These are phyloP conservation scores for Drosophila nigrodunni DNA, from an alignment of 1,140 invertebrate genomes.

Conservation along the genomic window DNA sequence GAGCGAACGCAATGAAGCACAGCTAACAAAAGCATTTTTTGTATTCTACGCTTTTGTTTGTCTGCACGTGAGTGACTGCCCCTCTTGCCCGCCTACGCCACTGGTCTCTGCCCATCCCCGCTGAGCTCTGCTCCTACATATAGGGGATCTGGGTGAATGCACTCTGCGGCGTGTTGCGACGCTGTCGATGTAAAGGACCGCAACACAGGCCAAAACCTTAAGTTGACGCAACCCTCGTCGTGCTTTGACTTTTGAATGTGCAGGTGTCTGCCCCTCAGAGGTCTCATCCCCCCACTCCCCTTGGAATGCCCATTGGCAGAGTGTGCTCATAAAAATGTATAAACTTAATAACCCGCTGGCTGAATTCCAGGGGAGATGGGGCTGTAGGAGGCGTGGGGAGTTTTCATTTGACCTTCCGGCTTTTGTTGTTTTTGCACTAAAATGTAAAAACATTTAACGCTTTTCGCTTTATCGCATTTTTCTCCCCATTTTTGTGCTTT, in stretches of 20 bases:
- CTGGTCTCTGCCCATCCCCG: background rate
- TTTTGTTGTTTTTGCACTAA: conserved; percentile 48
- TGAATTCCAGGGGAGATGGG: conserved; percentile 9
- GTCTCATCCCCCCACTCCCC: background rate
- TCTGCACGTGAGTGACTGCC: conserved; percentile 65
- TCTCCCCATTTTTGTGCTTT: conserved; percentile 23
- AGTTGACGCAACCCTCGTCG: conserved; percentile 28
- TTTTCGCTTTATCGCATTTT: conserved; percentile 5
- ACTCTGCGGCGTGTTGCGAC: conserved; percentile 57
- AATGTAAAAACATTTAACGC: conserved; percentile 60
- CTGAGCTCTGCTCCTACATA: conserved; percentile 1
- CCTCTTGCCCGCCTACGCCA: background rate
- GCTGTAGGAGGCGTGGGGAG: background rate
- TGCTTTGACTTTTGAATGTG: conserved; percentile 49
- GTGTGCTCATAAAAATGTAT: conserved; percentile 51
- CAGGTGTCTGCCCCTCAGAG: background rate
- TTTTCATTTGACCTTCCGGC: conserved; percentile 53
- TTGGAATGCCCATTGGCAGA: background rate
- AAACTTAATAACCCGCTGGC: conserved; percentile 53
- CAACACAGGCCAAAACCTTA: conserved; percentile 24
- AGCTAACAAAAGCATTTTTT: conserved; percentile 67
- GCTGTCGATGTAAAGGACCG: conserved; percentile 55
- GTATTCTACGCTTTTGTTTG: conserved; percentile 64
- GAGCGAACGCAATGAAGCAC: conserved; percentile 68
- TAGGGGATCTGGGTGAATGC: conserved; percentile 66